Percentiles rank a stretch among this genome's conserved stretches.
phyloP scores from a whole-genome alignment of 2,888 invertebrate species.

The Melolontha melolontha region DNA sequence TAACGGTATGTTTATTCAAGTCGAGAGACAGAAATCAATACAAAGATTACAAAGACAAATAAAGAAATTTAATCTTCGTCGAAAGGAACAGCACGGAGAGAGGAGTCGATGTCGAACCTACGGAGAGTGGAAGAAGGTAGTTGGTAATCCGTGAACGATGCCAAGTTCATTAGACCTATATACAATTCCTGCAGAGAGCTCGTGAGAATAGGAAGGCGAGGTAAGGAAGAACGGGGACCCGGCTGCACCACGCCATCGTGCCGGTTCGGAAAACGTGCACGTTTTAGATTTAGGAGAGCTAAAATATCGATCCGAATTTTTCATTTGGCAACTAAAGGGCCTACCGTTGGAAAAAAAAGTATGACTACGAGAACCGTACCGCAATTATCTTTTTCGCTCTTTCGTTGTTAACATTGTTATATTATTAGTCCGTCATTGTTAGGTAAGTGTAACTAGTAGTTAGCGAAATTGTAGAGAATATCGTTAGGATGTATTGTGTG shows the following conservation, averaged over 20 bases:
- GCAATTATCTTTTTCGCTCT: slow-evolving; percentile 24
- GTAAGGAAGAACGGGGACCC: neutral
- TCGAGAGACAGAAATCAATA: slow-evolving; percentile 40
- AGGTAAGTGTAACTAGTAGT: slow-evolving; percentile 21
- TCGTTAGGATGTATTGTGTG: slow-evolving; percentile 23
- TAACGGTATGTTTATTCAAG: slow-evolving; percentile 22
- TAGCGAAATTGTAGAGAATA: slow-evolving; percentile 23
- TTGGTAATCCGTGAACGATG: slow-evolving; percentile 59
- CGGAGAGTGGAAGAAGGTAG: slow-evolving; percentile 39
- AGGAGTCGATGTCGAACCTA: slow-evolving; percentile 1
- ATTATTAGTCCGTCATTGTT: slow-evolving; percentile 15
- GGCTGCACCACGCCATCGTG: neutral
- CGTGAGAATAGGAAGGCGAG: neutral
- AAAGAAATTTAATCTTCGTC: slow-evolving; percentile 45
- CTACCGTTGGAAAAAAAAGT: neutral
- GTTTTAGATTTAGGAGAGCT: slow-evolving; percentile 39
- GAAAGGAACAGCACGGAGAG: slow-evolving; percentile 34
- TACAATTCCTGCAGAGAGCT: slow-evolving; percentile 44
- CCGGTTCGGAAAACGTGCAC: slow-evolving; percentile 40
- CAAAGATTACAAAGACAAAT: slow-evolving; percentile 46
- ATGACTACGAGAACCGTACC: neutral
- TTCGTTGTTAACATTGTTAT: slow-evolving; percentile 25
- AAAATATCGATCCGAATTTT: slow-evolving; percentile 41
- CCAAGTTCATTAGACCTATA: slow-evolving; percentile 59
- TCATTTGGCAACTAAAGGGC: slow-evolving; percentile 25